Conservation (phyloP, 2,888 invertebrate species). For the Cloeon dipterum region DNA sequence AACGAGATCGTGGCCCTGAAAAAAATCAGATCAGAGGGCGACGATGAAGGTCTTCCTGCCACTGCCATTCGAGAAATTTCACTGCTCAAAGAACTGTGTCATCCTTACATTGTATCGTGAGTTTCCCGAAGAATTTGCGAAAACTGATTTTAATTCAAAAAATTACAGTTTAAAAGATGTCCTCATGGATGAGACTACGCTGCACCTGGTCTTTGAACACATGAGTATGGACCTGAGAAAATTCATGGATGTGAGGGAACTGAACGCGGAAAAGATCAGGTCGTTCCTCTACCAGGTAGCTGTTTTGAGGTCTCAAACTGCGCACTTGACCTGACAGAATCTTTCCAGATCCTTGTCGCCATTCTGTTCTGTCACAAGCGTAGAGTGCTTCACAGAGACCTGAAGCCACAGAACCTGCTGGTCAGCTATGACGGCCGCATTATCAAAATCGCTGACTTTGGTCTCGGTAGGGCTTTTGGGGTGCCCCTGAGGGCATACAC, state of each 20-base stretch:
- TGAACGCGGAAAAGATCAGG: conserved; percentile 60
- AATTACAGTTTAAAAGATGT: conserved; percentile 64
- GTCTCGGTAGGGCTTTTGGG: conserved; percentile 85
- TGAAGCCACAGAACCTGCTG: conserved; percentile 91
- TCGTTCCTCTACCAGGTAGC: conserved; percentile 74
- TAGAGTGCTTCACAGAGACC: conserved; percentile 73
- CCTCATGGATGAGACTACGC: conserved; percentile 76
- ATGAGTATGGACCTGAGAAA: conserved; percentile 92
- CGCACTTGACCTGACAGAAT: not conserved
- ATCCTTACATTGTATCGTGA: conserved; percentile 81
- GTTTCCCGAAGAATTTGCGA: too few relatives aligned
- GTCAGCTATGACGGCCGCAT: conserved; percentile 78
- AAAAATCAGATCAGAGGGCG: conserved; percentile 85
- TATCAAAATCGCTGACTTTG: conserved; percentile 91
- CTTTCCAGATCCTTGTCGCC: conserved; percentile 34
- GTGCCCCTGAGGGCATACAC: conserved; percentile 91
- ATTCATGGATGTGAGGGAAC: conserved; percentile 77
- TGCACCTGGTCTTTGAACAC: conserved; percentile 92
- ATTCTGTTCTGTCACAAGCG: conserved; percentile 85
- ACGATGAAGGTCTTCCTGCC: conserved; percentile 94
- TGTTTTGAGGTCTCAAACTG: conserved; percentile 7
- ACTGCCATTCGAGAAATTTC: conserved; percentile 96
- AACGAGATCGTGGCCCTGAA: conserved; percentile 89
- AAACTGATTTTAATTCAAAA: too few relatives aligned
- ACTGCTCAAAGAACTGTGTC: conserved; percentile 75